Percentiles rank a stretch among this genome's conserved stretches.
phyloP scores from a whole-genome alignment of 1,140 invertebrate species.

The Agrypnia vestita region DNA sequence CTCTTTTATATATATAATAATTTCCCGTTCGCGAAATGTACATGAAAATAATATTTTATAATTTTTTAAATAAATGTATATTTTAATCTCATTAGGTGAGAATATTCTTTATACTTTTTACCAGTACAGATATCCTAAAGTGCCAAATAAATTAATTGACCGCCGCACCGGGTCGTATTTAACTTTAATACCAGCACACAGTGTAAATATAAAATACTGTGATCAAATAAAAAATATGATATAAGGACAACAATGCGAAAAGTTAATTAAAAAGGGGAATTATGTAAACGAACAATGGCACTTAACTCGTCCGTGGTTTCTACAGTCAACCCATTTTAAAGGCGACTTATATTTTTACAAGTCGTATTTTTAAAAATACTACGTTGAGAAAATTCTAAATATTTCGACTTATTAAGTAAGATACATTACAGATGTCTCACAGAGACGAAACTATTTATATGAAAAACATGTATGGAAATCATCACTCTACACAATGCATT shows the following conservation, averaged over 20 bases:
- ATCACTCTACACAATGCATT: too few species aligned
- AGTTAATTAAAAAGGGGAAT: slow-evolving; percentile 48
- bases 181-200: background rate
- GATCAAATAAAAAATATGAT: slow-evolving; percentile 38
- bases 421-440: too few species aligned
- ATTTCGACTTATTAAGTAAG: too few species aligned
- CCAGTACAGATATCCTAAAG: background rate
- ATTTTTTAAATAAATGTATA: background rate
- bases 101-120: background rate
- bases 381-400: too few species aligned
- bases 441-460: too few species aligned
- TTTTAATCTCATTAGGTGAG: background rate
- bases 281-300: slow-evolving; percentile 29
- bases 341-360: background rate
- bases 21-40: too few species aligned
- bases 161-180: background rate
- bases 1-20: too few species aligned
- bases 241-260: slow-evolving; percentile 23
- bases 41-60: background rate
- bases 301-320: slow-evolving; percentile 6
- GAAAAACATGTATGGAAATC: too few species aligned
- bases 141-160: background rate
- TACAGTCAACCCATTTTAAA: background rate
- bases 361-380: background rate
- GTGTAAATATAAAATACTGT: background rate